Percentiles rank a stretch among this genome's conserved stretches.
Evolutionary conservation across 92 coral and sea anemone genomes (phyloP).

Genomic region (Epizoanthus illoricatus): DNA sequence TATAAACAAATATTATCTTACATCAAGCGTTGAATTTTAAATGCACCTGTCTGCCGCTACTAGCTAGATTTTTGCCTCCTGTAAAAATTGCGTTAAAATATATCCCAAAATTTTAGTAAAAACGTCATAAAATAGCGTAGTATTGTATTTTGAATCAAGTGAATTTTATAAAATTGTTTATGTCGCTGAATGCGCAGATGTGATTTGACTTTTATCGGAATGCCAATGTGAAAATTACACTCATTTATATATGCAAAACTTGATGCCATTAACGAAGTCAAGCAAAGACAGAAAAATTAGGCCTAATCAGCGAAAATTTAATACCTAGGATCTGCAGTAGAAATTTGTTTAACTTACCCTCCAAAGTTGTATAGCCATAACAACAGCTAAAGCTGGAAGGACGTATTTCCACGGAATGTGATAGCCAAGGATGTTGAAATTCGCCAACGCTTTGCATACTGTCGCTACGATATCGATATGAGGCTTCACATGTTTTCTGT

Average conservation of each 20-base stretch:
- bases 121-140: background rate
- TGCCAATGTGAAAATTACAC: conserved; percentile 2
- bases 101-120: background rate
- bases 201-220: conserved; percentile 24
- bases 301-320: conserved; percentile 3
- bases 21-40: conserved; percentile 24
- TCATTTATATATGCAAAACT: conserved; percentile 16
- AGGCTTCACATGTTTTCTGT: conserved; percentile 83
- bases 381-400: conserved; percentile 75
- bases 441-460: conserved; percentile 64
- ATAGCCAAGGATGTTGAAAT: conserved; percentile 87
- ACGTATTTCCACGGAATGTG: conserved; percentile 93
- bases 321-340: background rate
- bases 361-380: conserved; percentile 75
- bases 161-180: background rate
- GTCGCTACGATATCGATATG: conserved; percentile 76
- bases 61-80: background rate
- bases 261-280: conserved; percentile 9
- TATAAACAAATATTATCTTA: conserved; percentile 13
- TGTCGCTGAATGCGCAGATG: background rate
- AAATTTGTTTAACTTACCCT: conserved; percentile 67
- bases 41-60: conserved; percentile 37
- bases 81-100: background rate
- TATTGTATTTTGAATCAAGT: background rate
- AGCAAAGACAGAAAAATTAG: background rate